phyloP scores from a whole-genome alignment of 1,140 invertebrate genomes.

The Atta texana region DNA sequence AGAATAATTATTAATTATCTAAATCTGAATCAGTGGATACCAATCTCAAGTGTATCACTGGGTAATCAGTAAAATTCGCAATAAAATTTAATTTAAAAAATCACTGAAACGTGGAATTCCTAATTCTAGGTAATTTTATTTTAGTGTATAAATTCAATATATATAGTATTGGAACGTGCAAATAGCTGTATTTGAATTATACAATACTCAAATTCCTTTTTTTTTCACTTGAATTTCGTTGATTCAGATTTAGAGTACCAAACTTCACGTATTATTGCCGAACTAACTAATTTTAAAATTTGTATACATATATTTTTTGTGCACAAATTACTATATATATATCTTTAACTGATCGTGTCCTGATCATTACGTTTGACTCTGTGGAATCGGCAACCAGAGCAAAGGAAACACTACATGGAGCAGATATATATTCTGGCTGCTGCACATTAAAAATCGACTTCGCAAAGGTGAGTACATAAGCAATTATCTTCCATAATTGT shows the following conservation, averaged over 20 bases:
- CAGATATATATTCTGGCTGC: slow-evolving; percentile 99
- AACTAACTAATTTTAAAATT: background rate
- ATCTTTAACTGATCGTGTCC: slow-evolving; percentile 86
- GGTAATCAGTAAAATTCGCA: no score
- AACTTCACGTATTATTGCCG: background rate
- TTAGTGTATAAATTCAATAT: no score
- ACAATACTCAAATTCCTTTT: no score
- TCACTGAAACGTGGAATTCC: no score
- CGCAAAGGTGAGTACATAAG: slow-evolving; percentile 94
- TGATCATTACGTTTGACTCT: slow-evolving; percentile 94
- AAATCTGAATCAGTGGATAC: no score
- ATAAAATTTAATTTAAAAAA: no score
- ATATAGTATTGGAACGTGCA: no score
- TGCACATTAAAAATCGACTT: slow-evolving; percentile 99
- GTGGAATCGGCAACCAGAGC: slow-evolving; percentile 97
- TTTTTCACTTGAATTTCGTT: no score
- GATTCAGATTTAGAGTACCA: background rate
- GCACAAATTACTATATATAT: slow-evolving; percentile 60
- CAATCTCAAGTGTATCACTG: no score
- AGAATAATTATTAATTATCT: no score
- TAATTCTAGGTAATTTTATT: no score
- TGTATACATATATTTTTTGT: background rate
- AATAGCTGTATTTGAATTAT: no score
- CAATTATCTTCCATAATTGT: slow-evolving; percentile 37
- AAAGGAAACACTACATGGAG: slow-evolving; percentile 97